Evolutionary conservation across 2,888 invertebrate species (phyloP).

Genomic region (Campopleginae sp.): DNA sequence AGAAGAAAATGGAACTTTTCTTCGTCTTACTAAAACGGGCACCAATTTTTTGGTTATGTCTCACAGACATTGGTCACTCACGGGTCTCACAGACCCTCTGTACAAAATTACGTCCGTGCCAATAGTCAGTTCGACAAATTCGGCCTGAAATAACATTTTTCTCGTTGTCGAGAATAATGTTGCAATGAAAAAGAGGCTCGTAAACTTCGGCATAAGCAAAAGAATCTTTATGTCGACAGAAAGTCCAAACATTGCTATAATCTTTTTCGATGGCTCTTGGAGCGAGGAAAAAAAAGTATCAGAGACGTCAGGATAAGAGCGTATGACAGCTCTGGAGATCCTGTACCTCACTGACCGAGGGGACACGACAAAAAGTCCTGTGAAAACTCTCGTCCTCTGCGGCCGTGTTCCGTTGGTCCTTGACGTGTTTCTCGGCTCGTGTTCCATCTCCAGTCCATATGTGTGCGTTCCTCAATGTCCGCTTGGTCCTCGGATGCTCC

Average conservation of each 20-base stretch:
- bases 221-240: conserved; percentile 23
- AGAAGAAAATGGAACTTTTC: no score
- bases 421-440: conserved; percentile 53
- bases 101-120: not conserved
- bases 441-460: conserved; percentile 53
- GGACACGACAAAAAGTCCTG: conserved; percentile 67
- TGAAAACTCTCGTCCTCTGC: conserved; percentile 75
- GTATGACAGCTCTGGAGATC: conserved; percentile 44
- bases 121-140: not conserved
- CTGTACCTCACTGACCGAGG: conserved; percentile 56
- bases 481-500: conserved; percentile 69
- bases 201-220: conserved; percentile 13
- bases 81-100: no score
- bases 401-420: conserved; percentile 57
- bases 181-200: not conserved
- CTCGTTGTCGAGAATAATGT: not conserved
- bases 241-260: conserved; percentile 45
- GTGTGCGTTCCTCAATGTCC: conserved; percentile 34
- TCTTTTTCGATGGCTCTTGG: conserved; percentile 41
- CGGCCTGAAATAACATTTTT: not conserved
- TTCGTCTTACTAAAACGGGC: no score
- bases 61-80: no score
- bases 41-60: no score
- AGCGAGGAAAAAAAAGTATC: conserved; percentile 38
- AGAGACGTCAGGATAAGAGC: conserved; percentile 49